A percentile compares a stretch with the other conserved stretches of the same genome.
phyloP scores from a whole-genome alignment of 2,797 vertebrate genomes.

The Gallirallus australis region DNA sequence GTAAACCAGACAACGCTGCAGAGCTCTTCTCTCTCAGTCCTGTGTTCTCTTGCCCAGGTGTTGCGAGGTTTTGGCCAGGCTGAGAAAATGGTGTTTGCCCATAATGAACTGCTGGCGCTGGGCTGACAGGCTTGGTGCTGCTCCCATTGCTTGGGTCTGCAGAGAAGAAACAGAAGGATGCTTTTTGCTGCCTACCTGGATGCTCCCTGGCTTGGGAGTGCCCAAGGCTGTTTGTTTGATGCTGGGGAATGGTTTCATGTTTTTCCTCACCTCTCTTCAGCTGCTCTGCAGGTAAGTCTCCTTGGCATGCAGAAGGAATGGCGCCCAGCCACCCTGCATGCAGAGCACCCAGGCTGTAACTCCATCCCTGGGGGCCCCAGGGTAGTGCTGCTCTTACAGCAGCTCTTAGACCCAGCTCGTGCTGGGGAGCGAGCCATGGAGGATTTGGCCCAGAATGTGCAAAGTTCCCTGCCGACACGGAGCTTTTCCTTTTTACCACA shows the following conservation, averaged over 20 bases:
- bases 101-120: accelerated
- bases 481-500: not conserved
- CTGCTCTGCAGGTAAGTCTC: not conserved
- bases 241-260: not conserved
- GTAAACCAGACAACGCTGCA: not conserved
- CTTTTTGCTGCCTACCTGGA: not conserved
- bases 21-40: not conserved
- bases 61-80: not conserved
- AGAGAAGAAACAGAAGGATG: not conserved
- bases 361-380: not conserved
- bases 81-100: accelerated
- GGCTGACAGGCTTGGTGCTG: not conserved
- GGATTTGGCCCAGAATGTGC: not conserved
- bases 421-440: not conserved
- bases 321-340: not conserved
- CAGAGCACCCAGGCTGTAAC: not conserved
- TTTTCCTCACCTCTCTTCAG: not conserved
- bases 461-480: not conserved
- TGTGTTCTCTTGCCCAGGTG: not conserved
- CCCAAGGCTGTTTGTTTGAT: not conserved
- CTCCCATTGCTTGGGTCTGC: not conserved
- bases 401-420: not conserved
- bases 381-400: not conserved
- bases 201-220: not conserved
- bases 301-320: not conserved